Conservation (phyloP, 2,113 vertebrate genomes). For the Toxotes jaculatrix region DNA sequence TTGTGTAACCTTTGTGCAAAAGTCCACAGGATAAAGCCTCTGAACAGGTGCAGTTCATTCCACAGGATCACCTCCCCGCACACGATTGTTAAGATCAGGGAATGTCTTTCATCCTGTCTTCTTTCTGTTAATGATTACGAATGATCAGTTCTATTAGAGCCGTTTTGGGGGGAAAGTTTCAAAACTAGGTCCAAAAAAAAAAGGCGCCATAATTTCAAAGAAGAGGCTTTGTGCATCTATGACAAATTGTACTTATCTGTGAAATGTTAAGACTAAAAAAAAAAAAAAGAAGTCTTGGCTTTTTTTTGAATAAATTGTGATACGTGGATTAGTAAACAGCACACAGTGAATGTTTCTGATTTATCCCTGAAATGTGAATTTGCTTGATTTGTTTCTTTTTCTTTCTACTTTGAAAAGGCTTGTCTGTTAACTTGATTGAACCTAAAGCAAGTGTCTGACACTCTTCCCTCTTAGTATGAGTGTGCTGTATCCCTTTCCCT, state of each 20-base stretch:
- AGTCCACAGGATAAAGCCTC: conserved; percentile 88
- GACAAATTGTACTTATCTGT: conserved; percentile 24
- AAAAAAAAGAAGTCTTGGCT: neutral
- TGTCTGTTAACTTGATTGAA: conserved; percentile 86
- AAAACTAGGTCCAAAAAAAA: conserved; percentile 18
- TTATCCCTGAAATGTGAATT: conserved; percentile 65
- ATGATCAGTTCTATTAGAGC: conserved; percentile 57
- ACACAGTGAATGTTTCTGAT: conserved; percentile 47
- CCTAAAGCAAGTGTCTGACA: conserved; percentile 84
- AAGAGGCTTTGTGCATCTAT: conserved; percentile 14
- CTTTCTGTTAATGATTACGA: conserved; percentile 75
- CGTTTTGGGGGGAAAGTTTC: conserved; percentile 9
- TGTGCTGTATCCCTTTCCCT: conserved; percentile 99
- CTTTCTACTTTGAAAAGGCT: conserved; percentile 74
- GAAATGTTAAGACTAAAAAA: conserved; percentile 32
- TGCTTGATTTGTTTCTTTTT: conserved; percentile 68
- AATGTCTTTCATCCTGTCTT: conserved; percentile 75
- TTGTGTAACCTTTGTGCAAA: conserved; percentile 87
- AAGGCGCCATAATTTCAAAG: conserved; percentile 11
- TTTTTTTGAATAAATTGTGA: conserved; percentile 44
- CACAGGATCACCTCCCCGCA: conserved; percentile 65
- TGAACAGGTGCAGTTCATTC: conserved; percentile 83
- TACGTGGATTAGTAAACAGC: conserved; percentile 60
- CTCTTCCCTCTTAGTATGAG: conserved; percentile 98
- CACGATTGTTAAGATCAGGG: conserved; percentile 75